phyloP scores from a whole-genome alignment of 2,113 vertebrate species.

The Oceanites oceanicus region DNA sequence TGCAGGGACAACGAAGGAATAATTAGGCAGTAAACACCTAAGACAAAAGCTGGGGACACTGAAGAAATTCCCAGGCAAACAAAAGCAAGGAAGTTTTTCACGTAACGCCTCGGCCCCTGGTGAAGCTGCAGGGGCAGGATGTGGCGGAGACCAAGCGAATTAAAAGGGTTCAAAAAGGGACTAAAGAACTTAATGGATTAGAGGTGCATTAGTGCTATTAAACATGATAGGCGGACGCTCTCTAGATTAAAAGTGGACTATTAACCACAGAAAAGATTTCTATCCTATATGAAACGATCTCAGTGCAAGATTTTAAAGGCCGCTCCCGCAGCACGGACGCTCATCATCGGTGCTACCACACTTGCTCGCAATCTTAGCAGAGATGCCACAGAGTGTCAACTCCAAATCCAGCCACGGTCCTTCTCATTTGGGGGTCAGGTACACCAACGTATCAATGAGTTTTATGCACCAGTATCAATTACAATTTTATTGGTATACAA shows the following conservation, averaged over 20 bases:
- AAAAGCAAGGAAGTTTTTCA: background rate
- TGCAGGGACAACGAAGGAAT: background rate
- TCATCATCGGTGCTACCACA: rapidly evolving
- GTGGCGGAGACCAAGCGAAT: background rate
- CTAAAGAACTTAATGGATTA: background rate
- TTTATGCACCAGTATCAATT: rapidly evolving
- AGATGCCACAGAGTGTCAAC: too few relatives aligned
- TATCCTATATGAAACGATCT: rapidly evolving
- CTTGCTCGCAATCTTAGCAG: background rate
- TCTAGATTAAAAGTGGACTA: background rate
- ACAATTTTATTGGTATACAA: rapidly evolving
- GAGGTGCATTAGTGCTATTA: background rate
- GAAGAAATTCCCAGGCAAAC: background rate
- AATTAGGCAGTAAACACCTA: background rate
- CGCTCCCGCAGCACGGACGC: rapidly evolving
- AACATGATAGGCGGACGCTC: background rate
- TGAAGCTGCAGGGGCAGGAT: background rate
- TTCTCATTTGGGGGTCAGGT: background rate
- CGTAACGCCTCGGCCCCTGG: rapidly evolving
- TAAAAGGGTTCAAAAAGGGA: background rate
- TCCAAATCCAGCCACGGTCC: background rate
- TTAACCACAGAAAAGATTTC: background rate
- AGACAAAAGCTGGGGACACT: background rate
- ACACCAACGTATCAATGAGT: rapidly evolving
- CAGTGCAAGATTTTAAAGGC: background rate